A percentile compares a stretch with the other conserved stretches of the same genome.
Conservation (phyloP, 2,113 vertebrate genomes). For the Argyrosomus japonicus region DNA sequence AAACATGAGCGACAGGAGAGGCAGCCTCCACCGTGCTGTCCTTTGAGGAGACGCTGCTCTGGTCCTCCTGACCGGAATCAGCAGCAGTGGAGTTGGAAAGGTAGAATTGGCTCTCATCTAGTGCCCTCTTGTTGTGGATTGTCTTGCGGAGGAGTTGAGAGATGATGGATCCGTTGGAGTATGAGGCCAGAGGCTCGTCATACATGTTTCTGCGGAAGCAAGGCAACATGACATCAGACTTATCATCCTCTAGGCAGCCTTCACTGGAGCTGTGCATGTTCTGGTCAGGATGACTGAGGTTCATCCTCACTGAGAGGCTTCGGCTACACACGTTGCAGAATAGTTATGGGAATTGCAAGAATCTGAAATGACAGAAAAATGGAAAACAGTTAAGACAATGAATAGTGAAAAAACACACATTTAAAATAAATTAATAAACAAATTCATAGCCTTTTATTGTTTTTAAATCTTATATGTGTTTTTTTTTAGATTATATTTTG, state of each 20-base stretch:
- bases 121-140: conserved; percentile 76
- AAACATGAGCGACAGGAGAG: conserved; percentile 66
- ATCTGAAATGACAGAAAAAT: conserved; percentile 60
- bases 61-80: conserved; percentile 79
- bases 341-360: conserved; percentile 24
- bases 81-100: conserved; percentile 71
- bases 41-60: conserved; percentile 72
- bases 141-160: conserved; percentile 86
- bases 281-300: conserved; percentile 80
- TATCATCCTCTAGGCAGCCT: conserved; percentile 74
- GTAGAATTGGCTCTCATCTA: conserved; percentile 83
- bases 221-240: conserved; percentile 76
- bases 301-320: conserved; percentile 69
- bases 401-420: not conserved
- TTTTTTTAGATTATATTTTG: not conserved
- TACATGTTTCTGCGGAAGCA: conserved; percentile 82
- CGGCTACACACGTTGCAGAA: conserved; percentile 12
- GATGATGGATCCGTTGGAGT: conserved; percentile 83
- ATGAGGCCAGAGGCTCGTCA: conserved; percentile 80
- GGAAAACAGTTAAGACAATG: not conserved
- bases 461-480: not conserved
- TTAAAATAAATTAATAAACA: not conserved
- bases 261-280: conserved; percentile 73
- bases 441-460: not conserved
- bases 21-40: conserved; percentile 72